Conservation (phyloP, 2,113 vertebrate genomes). For the Gambusia holbrooki region DNA sequence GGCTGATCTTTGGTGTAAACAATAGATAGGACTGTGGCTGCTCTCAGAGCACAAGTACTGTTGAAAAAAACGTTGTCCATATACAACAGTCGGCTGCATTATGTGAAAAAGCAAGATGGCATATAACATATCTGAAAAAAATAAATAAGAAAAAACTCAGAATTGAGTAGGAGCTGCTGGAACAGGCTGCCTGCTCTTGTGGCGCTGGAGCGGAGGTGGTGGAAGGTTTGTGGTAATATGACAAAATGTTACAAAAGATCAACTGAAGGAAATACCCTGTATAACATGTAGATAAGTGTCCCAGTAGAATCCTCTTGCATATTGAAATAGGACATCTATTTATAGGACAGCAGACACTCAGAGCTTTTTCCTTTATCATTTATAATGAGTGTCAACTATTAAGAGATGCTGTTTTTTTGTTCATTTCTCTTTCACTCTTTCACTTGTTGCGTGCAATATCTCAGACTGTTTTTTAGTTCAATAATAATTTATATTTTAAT, state of each 20-base stretch:
- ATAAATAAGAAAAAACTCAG: no score
- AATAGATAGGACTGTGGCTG: no score
- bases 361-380: background rate
- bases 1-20: no score
- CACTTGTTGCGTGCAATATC: background rate
- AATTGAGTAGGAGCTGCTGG: no score
- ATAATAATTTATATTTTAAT: constrained; percentile 10
- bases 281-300: background rate
- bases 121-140: no score
- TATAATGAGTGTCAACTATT: background rate
- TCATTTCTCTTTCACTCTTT: background rate
- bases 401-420: background rate
- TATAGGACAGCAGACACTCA: background rate
- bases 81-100: no score
- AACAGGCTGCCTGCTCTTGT: no score
- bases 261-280: background rate
- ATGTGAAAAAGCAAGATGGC: no score
- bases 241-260: background rate
- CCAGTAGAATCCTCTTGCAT: background rate
- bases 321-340: constrained; percentile 1
- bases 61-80: no score
- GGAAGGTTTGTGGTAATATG: background rate
- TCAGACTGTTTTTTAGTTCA: background rate
- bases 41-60: no score
- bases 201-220: no score